A percentile compares a stretch with the other conserved stretches of the same genome.
Conservation (phyloP, 2,113 vertebrate genomes). For the Peromyscus californicus region DNA sequence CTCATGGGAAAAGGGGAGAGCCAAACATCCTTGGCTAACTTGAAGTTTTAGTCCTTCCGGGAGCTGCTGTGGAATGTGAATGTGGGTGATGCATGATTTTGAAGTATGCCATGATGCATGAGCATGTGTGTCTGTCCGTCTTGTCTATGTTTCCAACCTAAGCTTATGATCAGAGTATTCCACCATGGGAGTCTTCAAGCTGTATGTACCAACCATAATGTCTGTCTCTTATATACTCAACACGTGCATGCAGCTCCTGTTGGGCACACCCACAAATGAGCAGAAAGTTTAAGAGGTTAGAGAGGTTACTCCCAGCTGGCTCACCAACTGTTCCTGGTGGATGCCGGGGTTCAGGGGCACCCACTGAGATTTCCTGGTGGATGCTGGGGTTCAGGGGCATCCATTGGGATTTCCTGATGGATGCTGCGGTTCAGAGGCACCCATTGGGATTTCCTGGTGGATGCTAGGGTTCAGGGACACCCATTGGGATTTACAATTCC, state of each 20-base stretch:
- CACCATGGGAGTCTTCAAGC: background rate
- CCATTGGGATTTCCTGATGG: background rate
- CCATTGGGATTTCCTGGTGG: background rate
- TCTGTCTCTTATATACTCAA: background rate
- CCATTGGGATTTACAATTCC: background rate
- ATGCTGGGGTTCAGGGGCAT: background rate
- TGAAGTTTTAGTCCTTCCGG: background rate
- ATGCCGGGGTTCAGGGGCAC: background rate
- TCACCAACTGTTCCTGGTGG: background rate
- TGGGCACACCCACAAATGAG: background rate
- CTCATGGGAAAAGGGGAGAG: background rate
- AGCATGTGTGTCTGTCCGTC: background rate
- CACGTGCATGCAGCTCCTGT: background rate
- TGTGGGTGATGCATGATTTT: background rate
- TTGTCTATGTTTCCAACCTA: background rate
- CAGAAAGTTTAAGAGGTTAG: background rate
- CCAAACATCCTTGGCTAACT: background rate
- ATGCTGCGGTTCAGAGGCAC: background rate
- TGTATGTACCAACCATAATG: background rate
- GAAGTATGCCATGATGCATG: background rate
- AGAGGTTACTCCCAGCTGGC: too few relatives aligned
- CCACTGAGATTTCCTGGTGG: background rate
- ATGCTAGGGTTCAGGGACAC: background rate
- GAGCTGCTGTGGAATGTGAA: background rate
- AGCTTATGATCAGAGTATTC: background rate